These are phyloP conservation scores for Pterophyllum scalare DNA, from an alignment of 2,113 vertebrate species.

Conservation along the genomic window DNA sequence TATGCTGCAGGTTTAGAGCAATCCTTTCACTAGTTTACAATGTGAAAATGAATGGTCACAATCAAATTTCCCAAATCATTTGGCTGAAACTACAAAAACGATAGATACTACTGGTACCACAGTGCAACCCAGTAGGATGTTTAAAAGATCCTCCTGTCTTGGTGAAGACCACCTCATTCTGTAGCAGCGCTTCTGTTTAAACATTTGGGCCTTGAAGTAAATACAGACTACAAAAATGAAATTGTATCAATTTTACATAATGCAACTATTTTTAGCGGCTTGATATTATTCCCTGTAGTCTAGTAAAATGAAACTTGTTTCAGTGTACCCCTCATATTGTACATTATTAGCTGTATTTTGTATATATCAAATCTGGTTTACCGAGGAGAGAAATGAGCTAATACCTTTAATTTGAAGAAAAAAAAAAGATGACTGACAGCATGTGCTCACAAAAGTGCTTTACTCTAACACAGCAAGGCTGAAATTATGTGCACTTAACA, in stretches of 20 bases:
- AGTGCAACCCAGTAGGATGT: not conserved
- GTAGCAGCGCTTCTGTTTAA: slow-evolving; percentile 2
- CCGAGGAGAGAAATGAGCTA: not conserved
- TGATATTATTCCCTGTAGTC: not conserved
- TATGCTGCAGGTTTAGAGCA: not conserved
- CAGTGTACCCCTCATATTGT: not conserved
- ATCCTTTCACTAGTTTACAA: too few relatives aligned
- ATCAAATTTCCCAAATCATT: not conserved
- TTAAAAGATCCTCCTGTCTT: not conserved
- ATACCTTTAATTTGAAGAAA: not conserved
- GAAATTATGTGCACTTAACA: not conserved
- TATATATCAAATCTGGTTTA: not conserved
- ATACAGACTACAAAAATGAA: not conserved
- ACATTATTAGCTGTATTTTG: not conserved
- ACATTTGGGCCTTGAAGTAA: not conserved
- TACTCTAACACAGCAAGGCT: not conserved
- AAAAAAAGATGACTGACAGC: too few relatives aligned
- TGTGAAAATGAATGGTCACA: too few relatives aligned
- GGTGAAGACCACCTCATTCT: not conserved
- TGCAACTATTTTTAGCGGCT: not conserved
- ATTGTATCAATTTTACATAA: not conserved
- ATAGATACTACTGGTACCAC: not conserved
- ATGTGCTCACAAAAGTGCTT: not conserved
- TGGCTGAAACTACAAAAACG: not conserved
- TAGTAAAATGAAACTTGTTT: not conserved